These are phyloP conservation scores for Morone chrysops DNA, from an alignment of 2,113 vertebrate species.

Conservation along the genomic window DNA sequence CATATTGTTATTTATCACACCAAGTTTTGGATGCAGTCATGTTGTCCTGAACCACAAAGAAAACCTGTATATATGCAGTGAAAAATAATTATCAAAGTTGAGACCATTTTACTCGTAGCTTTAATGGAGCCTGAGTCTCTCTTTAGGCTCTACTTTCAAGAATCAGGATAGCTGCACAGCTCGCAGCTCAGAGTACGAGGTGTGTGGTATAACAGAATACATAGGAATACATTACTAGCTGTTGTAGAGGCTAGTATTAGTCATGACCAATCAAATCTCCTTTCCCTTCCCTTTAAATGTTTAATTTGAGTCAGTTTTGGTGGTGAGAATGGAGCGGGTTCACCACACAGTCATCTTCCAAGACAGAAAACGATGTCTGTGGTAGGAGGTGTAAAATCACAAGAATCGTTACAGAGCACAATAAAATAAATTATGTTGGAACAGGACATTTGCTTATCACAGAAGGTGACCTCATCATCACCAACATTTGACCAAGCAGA, in stretches of 20 bases:
- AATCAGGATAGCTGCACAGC: background rate
- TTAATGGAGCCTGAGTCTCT: background rate
- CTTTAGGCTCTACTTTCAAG: background rate
- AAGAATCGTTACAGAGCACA: background rate
- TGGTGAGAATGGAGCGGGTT: background rate
- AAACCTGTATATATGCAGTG: background rate
- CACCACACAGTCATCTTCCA: background rate
- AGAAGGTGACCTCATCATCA: background rate
- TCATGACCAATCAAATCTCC: conserved; percentile 39
- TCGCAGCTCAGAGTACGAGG: conserved; percentile 14
- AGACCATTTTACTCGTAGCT: background rate
- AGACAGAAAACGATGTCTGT: background rate
- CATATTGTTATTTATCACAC: background rate
- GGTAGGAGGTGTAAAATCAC: background rate
- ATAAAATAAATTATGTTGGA: background rate
- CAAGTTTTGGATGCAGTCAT: background rate
- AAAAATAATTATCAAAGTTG: conserved; percentile 3
- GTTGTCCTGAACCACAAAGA: background rate
- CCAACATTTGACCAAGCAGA: background rate
- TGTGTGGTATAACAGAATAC: background rate
- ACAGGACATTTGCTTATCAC: background rate
- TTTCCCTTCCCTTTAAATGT: background rate
- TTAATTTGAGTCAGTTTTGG: background rate
- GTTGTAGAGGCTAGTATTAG: conserved; percentile 5
- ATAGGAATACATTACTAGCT: background rate